phyloP scores from a whole-genome alignment of 2,113 vertebrate genomes.

The Sturnus vulgaris region DNA sequence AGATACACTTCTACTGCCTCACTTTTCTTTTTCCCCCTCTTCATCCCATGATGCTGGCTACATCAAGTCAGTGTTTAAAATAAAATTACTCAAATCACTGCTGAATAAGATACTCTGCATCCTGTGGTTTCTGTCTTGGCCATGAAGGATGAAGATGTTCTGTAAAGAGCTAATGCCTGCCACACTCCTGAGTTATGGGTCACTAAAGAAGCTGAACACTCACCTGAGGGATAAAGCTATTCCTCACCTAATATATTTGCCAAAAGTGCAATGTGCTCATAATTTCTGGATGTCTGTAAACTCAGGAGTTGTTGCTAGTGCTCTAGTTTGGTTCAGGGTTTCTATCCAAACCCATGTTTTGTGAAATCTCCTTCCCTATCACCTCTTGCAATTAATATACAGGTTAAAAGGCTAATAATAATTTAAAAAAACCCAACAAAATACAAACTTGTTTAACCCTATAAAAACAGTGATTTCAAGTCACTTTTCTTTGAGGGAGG shows the following conservation, averaged over 20 bases:
- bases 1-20: conserved; percentile 34
- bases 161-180: conserved; percentile 12
- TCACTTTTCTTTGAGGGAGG: neutral
- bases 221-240: conserved; percentile 69
- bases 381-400: neutral
- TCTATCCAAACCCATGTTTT: neutral
- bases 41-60: conserved; percentile 28
- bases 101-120: conserved; percentile 18
- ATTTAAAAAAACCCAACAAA: neutral
- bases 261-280: conserved; percentile 63
- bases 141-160: conserved; percentile 63
- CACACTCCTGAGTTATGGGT: conserved; percentile 65
- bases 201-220: conserved; percentile 51
- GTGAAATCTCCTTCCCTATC: neutral
- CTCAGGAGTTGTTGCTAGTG: conserved; percentile 47
- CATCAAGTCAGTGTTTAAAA: conserved; percentile 58
- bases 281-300: conserved; percentile 69
- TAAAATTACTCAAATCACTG: conserved; percentile 57
- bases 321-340: conserved; percentile 22
- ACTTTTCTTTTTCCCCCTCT: neutral
- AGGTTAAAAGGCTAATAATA: neutral
- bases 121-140: neutral
- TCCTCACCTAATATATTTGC: conserved; percentile 69
- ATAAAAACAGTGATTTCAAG: neutral
- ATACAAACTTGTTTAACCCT: neutral